Evolutionary conservation across 1,140 invertebrate species (phyloP), one percentile per base, ranked within the genome.

Genomic region (Aphelenchoides besseyi): DNA sequence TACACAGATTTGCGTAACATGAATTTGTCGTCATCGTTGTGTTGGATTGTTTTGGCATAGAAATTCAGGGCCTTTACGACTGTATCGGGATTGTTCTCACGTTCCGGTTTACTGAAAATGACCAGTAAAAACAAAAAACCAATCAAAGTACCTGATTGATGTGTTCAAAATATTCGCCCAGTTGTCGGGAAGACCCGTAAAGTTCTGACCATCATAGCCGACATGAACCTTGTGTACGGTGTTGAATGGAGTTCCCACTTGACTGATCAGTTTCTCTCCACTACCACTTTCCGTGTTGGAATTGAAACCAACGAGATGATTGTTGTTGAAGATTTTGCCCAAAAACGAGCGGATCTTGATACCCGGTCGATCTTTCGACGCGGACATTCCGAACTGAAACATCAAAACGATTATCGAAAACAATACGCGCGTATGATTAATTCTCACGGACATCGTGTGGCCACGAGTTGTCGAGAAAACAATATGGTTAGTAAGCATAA

Each of bases 1-100:
- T 79, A 82, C 1, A 83, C 79, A 18, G 74, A 79, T 66, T 84
- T 82, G 9, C 81, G 71, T n/a, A 76, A 78, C 76, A 84, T 82
- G 62, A 83, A 83, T 29, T 82, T 84, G 9, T 76, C 77, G 5
- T 74, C 68, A 26, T 83, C 71, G 12, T 79, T 77, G n/a, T 78
- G 59, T 37, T 83, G 81, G 36, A 83, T 66, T 5, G 75, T 66
- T n/a, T 72, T 68, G 9, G 82, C 81, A 53, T 84, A 83, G 63
- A 82, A 84, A 55, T 83, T 83, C 2, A 83, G 59, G 12, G 82
- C 82, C 26, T 33, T 81, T 9, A 82, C 82, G 1, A 82, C 81
- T 1, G 82, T 82, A 9, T 59, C 64, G 8, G 82, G 82, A 68
- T 83, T 81, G 36, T 78, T 70, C 62, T 82, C 83, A 53, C 82